phyloP scores from a whole-genome alignment of 2,888 invertebrate genomes.

The Tetheella fluctuosa region DNA sequence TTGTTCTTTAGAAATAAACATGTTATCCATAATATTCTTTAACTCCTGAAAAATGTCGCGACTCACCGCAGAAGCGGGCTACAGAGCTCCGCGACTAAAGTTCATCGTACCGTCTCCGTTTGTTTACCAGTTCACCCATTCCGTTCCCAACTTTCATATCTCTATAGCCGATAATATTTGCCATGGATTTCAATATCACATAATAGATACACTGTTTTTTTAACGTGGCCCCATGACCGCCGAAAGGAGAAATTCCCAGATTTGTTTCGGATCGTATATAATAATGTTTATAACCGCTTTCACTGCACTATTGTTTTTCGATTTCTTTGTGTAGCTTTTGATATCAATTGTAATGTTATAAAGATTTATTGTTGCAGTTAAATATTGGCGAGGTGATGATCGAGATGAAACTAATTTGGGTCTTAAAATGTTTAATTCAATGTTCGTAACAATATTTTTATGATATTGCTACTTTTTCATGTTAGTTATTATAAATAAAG shows the following conservation, averaged over 20 bases:
- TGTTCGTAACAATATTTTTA: no score
- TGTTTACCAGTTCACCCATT: constrained; percentile 20
- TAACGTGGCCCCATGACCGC: constrained; percentile 3
- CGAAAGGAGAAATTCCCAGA: constrained; percentile 17
- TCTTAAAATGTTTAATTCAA: background rate
- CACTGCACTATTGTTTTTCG: constrained; percentile 33
- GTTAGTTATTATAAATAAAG: no score
- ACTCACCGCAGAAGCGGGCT: constrained; percentile 52
- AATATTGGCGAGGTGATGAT: background rate
- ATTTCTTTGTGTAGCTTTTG: constrained; percentile 32
- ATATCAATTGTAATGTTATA: constrained; percentile 25
- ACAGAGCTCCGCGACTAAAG: constrained; percentile 48
- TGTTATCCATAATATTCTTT: constrained; percentile 43
- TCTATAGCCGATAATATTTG: constrained; percentile 23
- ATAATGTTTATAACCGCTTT: constrained; percentile 25
- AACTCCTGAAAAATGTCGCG: constrained; percentile 57
- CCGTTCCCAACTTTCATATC: constrained; percentile 25
- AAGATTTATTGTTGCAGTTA: constrained; percentile 1
- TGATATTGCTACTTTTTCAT: no score
- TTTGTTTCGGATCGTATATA: constrained; percentile 12
- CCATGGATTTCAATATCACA: constrained; percentile 22
- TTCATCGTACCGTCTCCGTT: constrained; percentile 55
- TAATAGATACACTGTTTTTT: constrained; percentile 11
- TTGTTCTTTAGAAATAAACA: background rate
- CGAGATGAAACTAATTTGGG: background rate